A percentile compares a stretch with the other conserved stretches of the same genome.
Evolutionary conservation across 2,113 vertebrate genomes (phyloP).

Genomic region (Odontesthes bonariensis): DNA sequence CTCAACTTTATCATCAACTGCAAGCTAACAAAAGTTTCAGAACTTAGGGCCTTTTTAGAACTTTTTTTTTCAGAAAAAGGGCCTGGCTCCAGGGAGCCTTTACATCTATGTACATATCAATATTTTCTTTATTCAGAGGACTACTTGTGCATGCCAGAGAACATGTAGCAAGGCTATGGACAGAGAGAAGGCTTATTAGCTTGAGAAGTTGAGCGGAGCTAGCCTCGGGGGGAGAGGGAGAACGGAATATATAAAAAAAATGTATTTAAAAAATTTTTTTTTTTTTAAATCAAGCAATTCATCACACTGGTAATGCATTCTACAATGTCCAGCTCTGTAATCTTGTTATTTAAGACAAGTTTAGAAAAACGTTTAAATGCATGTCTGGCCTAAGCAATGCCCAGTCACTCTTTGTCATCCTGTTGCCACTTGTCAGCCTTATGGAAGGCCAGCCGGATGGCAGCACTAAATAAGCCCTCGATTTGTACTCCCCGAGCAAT

Average conservation of each 20-base stretch:
- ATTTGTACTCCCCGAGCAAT: constrained; percentile 55
- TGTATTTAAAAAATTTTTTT: no score
- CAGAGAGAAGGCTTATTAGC: background rate
- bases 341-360: constrained; percentile 12
- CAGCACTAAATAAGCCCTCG: constrained; percentile 57
- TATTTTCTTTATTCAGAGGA: no score
- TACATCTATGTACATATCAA: no score
- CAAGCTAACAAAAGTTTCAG: background rate
- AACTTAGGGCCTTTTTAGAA: background rate
- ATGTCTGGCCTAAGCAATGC: background rate
- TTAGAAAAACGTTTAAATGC: constrained; percentile 8
- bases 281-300: constrained; percentile 12
- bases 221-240: background rate
- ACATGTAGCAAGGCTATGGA: constrained; percentile 25
- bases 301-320: constrained; percentile 20
- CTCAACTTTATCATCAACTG: no score
- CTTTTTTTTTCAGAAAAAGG: no score
- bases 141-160: background rate
- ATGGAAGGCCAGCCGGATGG: constrained; percentile 34
- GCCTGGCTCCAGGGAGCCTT: no score
- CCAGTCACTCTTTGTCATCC: constrained; percentile 16
- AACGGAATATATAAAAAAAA: no score
- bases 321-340: background rate
- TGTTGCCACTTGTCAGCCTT: constrained; percentile 22
- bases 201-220: constrained; percentile 21